Evolutionary conservation across 2,113 vertebrate genomes (phyloP).

Genomic region (Eudyptes chrysolophus): DNA sequence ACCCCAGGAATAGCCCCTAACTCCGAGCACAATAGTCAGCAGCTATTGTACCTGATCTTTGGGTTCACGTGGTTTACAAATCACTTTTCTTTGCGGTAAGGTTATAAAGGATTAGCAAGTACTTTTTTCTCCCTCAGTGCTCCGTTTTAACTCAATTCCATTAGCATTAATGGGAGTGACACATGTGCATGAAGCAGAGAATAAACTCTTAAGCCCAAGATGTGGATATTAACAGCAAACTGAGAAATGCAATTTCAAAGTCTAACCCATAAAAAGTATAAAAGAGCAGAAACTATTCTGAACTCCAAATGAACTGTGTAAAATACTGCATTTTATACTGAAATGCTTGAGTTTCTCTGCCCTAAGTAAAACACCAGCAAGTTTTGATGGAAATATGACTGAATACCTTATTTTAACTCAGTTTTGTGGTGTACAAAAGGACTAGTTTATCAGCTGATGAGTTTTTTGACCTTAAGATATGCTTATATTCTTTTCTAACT

Average conservation of each 20-base stretch:
- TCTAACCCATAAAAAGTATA: conserved; percentile 55
- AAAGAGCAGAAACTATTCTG: conserved; percentile 53
- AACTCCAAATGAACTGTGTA: conserved; percentile 66
- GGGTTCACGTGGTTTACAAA: not conserved
- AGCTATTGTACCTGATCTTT: not conserved
- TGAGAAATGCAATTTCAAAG: conserved; percentile 42
- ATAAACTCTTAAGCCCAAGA: not conserved
- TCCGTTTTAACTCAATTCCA: conserved; percentile 15
- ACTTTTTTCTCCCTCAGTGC: conserved; percentile 20
- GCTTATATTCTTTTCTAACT: conserved; percentile 30
- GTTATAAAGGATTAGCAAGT: conserved; percentile 11
- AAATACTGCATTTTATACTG: conserved; percentile 21
- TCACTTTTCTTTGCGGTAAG: not conserved
- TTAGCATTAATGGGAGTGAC: conserved; percentile 47
- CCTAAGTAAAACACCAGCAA: not conserved
- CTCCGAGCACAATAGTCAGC: not conserved
- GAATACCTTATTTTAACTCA: conserved; percentile 42
- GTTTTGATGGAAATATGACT: not conserved
- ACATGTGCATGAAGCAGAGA: not conserved
- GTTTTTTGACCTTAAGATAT: conserved; percentile 48
- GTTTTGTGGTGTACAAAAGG: conserved; percentile 40
- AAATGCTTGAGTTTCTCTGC: conserved; percentile 13
- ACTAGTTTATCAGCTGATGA: conserved; percentile 34
- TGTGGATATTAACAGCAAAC: conserved; percentile 55
- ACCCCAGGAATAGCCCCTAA: not conserved